Conservation (phyloP, 2,888 invertebrate species). For the Calliphora vomitoria region DNA sequence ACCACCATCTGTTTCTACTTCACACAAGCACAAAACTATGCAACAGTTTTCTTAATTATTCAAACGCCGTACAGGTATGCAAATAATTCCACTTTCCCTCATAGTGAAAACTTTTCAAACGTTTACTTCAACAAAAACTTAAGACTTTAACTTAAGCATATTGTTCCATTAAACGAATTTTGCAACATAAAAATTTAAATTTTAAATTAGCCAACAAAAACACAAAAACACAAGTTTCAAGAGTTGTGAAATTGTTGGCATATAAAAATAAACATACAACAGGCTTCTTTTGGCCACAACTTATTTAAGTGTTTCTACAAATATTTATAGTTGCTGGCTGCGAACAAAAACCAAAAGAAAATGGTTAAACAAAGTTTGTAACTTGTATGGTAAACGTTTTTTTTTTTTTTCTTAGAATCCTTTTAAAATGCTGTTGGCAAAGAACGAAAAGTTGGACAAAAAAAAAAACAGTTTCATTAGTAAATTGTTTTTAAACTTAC, state of each 20-base stretch:
- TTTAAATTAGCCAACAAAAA: constrained; percentile 20
- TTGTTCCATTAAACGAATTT: constrained; percentile 16
- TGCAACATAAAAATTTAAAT: constrained; percentile 2
- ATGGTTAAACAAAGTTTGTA: neutral
- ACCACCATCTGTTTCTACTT: neutral
- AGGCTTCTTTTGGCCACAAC: constrained; percentile 19
- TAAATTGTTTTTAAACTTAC: neutral
- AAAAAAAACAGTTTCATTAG: neutral
- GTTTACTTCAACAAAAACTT: neutral
- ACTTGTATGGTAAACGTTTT: neutral
- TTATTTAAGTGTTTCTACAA: constrained; percentile 2
- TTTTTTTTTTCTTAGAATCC: neutral
- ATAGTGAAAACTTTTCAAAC: neutral
- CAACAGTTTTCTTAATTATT: constrained; percentile 30
- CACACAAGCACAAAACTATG: neutral
- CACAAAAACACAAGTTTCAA: constrained; percentile 12
- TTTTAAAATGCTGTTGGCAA: neutral
- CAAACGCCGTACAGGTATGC: neutral
- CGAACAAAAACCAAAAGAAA: neutral
- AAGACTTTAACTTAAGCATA: neutral
- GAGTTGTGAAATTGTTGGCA: constrained; percentile 21
- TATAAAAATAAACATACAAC: neutral
- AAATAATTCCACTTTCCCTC: neutral
- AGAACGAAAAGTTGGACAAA: neutral
- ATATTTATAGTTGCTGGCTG: neutral